A percentile compares a stretch with the other conserved stretches of the same genome.
These are phyloP conservation scores for Drosophila biarmipes DNA, from an alignment of 1,140 invertebrate species.

Conservation along the genomic window DNA sequence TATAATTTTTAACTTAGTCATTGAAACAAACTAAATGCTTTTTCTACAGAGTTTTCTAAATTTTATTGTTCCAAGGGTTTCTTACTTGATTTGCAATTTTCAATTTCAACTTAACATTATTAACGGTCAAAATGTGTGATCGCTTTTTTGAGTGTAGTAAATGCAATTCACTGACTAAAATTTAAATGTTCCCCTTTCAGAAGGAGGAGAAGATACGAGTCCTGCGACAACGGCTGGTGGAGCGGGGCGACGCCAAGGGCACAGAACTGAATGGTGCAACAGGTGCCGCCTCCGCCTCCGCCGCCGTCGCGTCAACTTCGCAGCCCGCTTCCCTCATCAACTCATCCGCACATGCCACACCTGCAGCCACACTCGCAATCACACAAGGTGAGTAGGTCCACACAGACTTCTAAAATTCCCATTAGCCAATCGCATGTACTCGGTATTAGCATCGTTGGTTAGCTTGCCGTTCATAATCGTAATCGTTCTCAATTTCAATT, in stretches of 20 bases:
- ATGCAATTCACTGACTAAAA: too few species aligned
- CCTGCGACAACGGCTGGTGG: slow-evolving; percentile 91
- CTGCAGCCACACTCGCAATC: slow-evolving; percentile 83
- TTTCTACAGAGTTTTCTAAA: too few species aligned
- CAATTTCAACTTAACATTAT: too few species aligned
- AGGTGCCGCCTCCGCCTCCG: slow-evolving; percentile 74
- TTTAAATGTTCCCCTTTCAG: slow-evolving; percentile 84
- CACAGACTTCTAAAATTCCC: background rate
- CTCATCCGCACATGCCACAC: slow-evolving; percentile 69
- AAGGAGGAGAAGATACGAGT: slow-evolving; percentile 95
- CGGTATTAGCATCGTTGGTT: slow-evolving; percentile 19
- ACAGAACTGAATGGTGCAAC: slow-evolving; percentile 85
- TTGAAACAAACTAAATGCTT: too few species aligned
- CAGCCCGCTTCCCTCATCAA: slow-evolving; percentile 62
- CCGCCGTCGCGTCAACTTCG: slow-evolving; percentile 43
- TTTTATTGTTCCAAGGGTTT: too few species aligned
- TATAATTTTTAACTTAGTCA: too few species aligned
- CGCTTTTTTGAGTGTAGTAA: too few species aligned
- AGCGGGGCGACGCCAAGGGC: slow-evolving; percentile 87
- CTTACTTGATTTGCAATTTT: too few species aligned
- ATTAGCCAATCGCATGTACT: slow-evolving; percentile 24
- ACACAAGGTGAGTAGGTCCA: slow-evolving; percentile 85
- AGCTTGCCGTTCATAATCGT: slow-evolving; percentile 32
- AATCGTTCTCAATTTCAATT: slow-evolving; percentile 51
- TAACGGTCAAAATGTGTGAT: too few species aligned